Conservation (phyloP, 2,888 invertebrate species). For the Leptopilina drosophilae region DNA sequence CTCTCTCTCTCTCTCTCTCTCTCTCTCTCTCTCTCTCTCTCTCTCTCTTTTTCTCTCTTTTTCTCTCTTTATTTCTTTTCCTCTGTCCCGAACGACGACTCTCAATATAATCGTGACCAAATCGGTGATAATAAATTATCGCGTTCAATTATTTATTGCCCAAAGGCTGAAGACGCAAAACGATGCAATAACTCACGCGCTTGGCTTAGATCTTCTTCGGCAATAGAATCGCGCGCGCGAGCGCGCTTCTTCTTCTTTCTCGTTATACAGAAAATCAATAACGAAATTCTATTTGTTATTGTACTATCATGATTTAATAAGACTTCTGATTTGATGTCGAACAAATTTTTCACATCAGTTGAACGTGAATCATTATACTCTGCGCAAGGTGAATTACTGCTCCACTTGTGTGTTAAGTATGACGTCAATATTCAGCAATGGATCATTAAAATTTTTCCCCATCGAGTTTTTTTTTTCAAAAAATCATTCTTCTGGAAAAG, state of each 20-base stretch:
- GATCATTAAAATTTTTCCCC: no score
- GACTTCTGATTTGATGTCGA: constrained; percentile 19
- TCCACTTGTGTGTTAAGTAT: no score
- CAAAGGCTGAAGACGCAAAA: constrained; percentile 29
- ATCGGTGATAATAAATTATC: constrained; percentile 35
- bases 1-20: no score
- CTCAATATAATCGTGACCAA: constrained; percentile 27
- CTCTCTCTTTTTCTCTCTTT: no score
- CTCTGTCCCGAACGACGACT: background rate
- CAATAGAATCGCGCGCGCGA: no score
- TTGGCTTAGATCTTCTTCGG: background rate
- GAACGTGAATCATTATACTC: background rate
- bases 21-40: background rate
- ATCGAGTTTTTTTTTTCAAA: no score
- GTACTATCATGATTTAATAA: constrained; percentile 26
- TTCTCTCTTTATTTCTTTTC: no score
- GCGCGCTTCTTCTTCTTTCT: background rate
- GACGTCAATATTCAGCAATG: no score
- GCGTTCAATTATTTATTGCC: constrained; percentile 39
- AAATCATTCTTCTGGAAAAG: no score
- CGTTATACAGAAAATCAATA: constrained; percentile 36
- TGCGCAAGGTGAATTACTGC: background rate
- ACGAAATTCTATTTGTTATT: constrained; percentile 18
- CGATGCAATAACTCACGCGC: constrained; percentile 14
- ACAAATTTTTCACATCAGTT: constrained; percentile 1